A percentile compares a stretch with the other conserved stretches of the same genome.
Evolutionary conservation across 2,797 vertebrate species (phyloP).

Genomic region (Gila robusta): DNA sequence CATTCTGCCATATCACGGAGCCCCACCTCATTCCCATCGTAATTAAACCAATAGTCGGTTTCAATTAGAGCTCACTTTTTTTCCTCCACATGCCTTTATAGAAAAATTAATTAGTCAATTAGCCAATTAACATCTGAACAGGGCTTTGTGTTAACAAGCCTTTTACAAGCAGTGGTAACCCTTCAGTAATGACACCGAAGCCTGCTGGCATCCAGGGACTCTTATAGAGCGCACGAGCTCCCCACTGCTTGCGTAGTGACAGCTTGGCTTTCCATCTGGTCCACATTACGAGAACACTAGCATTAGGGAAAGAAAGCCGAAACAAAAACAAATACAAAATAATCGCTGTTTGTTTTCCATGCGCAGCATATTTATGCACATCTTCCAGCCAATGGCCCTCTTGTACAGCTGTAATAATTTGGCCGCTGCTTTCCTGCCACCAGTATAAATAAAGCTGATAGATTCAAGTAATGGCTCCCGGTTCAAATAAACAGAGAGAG

Average conservation of each 20-base stretch:
- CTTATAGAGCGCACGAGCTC: slow-evolving; percentile 66
- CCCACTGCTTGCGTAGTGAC: slow-evolving; percentile 44
- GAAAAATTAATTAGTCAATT: slow-evolving; percentile 89
- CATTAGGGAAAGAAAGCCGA: slow-evolving; percentile 36
- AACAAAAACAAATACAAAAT: slow-evolving; percentile 63
- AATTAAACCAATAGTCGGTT: slow-evolving; percentile 89
- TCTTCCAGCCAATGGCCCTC: slow-evolving; percentile 56
- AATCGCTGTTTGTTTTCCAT: slow-evolving; percentile 62
- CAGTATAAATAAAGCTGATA: slow-evolving; percentile 79
- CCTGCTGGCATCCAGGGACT: slow-evolving; percentile 79
- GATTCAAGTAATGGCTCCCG: slow-evolving; percentile 82
- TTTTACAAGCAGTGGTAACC: slow-evolving; percentile 86
- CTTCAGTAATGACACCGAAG: slow-evolving; percentile 77
- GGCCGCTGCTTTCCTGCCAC: slow-evolving; percentile 77
- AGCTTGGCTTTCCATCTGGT: slow-evolving; percentile 63
- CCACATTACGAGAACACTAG: slow-evolving; percentile 26
- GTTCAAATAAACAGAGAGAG: slow-evolving; percentile 84
- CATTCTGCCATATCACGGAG: slow-evolving; percentile 46
- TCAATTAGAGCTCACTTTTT: slow-evolving; percentile 80
- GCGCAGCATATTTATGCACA: slow-evolving; percentile 52
- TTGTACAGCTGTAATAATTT: slow-evolving; percentile 61
- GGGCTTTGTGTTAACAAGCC: slow-evolving; percentile 88
- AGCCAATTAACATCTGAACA: slow-evolving; percentile 89
- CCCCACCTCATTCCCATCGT: slow-evolving; percentile 65
- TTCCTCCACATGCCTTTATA: slow-evolving; percentile 79